Conservation (phyloP, 2,888 invertebrate species). For the Iphiclides podalirius region DNA sequence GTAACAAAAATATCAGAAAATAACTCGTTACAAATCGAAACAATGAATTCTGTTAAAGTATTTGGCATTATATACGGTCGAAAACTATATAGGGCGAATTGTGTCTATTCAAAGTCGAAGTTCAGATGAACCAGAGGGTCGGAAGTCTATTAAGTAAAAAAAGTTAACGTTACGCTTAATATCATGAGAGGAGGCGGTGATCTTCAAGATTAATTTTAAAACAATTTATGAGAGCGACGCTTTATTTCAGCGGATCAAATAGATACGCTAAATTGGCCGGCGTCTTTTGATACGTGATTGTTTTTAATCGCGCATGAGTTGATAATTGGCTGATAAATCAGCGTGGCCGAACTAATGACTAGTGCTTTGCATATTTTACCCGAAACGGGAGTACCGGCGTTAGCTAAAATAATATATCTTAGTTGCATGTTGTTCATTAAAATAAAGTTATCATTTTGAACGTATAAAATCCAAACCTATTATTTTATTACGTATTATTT, state of each 20-base stretch:
- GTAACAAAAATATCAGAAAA: too few relatives aligned
- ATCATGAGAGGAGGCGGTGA: too few relatives aligned
- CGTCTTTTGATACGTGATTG: constrained; percentile 30
- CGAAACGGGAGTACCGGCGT: constrained; percentile 3
- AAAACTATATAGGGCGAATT: too few relatives aligned
- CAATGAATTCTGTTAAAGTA: too few relatives aligned
- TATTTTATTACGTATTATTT: too few relatives aligned
- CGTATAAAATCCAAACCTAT: too few relatives aligned
- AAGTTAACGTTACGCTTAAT: background rate
- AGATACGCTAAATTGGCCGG: constrained; percentile 2
- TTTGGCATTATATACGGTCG: too few relatives aligned
- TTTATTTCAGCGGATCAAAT: background rate
- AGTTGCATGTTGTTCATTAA: too few relatives aligned
- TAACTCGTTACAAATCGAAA: too few relatives aligned
- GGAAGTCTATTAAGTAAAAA: background rate
- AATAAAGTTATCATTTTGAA: too few relatives aligned
- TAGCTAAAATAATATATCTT: too few relatives aligned
- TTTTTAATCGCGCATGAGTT: constrained; percentile 14
- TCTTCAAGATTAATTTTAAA: background rate
- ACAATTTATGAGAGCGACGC: constrained; percentile 8
- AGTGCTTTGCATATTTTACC: background rate
- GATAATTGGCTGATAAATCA: constrained; percentile 25
- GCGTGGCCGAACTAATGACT: constrained; percentile 9
- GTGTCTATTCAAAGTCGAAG: background rate
- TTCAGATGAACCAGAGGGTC: background rate